These are phyloP conservation scores for Drosophila flavopinicola DNA, from an alignment of 2,888 invertebrate genomes.

Conservation along the genomic window DNA sequence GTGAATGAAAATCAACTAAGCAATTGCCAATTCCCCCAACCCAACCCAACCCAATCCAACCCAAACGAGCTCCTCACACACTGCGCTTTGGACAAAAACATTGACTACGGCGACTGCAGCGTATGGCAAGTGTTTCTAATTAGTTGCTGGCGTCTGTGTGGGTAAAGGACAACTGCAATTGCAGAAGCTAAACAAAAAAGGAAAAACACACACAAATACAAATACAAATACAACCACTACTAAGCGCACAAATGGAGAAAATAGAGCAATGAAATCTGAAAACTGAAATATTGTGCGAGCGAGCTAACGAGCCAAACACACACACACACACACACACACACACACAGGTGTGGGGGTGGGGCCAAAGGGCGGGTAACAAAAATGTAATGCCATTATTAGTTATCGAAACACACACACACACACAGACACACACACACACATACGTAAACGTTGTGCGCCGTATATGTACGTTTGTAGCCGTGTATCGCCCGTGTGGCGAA, in stretches of 20 bases:
- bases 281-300: constrained; percentile 67
- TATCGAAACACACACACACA: constrained; percentile 59
- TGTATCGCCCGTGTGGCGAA: constrained; percentile 40
- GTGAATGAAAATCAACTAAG: constrained; percentile 77
- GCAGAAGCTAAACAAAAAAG: constrained; percentile 36
- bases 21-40: constrained; percentile 64
- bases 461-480: constrained; percentile 7
- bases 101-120: constrained; percentile 28
- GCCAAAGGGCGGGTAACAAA: constrained; percentile 48
- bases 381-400: constrained; percentile 79
- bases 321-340: constrained; percentile 7
- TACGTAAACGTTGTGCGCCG: background rate
- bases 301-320: constrained; percentile 47
- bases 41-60: constrained; percentile 11
- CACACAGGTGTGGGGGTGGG: constrained; percentile 3
- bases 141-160: constrained; percentile 63
- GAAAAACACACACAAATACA: constrained; percentile 14
- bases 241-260: constrained; percentile 31
- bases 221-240: constrained; percentile 49
- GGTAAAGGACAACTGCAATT: constrained; percentile 48
- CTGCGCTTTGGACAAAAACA: constrained; percentile 7
- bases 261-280: constrained; percentile 47
- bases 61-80: constrained; percentile 11
- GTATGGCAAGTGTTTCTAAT: constrained; percentile 70
- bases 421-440: constrained; percentile 10